Evolutionary conservation across 2,113 vertebrate genomes (phyloP).

Genomic region (Otocyon megalotis): DNA sequence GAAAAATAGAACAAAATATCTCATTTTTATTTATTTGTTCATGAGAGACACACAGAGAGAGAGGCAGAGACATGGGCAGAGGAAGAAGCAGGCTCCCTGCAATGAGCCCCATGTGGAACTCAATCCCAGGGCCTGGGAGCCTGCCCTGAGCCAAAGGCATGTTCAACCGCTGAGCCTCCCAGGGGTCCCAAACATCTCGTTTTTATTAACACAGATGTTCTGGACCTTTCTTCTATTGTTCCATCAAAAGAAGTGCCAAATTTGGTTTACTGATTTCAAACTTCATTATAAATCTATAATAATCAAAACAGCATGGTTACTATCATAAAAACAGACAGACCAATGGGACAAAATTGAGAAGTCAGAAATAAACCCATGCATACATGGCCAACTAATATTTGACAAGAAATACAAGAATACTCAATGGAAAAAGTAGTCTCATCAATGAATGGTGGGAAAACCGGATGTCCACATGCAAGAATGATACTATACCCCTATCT

Average conservation of each 20-base stretch:
- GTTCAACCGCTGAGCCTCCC: too few species aligned
- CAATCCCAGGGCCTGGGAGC: too few species aligned
- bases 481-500: not conserved
- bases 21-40: not conserved
- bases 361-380: not conserved
- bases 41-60: too few species aligned
- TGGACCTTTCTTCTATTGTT: not conserved
- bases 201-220: not conserved
- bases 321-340: not conserved
- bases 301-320: not conserved
- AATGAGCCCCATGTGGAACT: too few species aligned
- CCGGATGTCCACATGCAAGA: not conserved
- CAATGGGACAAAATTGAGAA: not conserved
- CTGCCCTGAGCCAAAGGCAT: too few species aligned
- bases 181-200: not conserved
- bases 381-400: not conserved
- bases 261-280: not conserved
- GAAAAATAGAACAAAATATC: not conserved
- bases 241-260: not conserved
- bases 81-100: too few species aligned
- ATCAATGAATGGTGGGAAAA: not conserved
- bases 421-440: not conserved
- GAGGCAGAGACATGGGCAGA: too few species aligned
- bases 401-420: not conserved
- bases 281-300: not conserved